Percentiles rank a stretch among this genome's conserved stretches.
Evolutionary conservation across 2,113 vertebrate species (phyloP).

Genomic region (Leptodactylus fuscus): DNA sequence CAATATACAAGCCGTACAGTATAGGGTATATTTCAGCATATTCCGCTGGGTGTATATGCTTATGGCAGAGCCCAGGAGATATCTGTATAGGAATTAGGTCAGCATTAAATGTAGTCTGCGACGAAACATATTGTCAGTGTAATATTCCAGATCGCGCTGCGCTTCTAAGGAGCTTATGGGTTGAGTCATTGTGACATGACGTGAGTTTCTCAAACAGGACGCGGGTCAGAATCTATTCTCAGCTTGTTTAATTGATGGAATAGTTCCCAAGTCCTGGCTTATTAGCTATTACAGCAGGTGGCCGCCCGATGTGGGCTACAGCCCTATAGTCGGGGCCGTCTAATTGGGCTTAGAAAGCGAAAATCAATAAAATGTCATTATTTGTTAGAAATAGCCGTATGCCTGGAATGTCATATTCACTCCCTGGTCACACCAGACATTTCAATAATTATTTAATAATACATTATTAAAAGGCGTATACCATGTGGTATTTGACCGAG

Average conservation of each 20-base stretch:
- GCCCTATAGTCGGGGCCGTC: background rate
- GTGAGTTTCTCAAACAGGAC: background rate
- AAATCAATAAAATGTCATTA: background rate
- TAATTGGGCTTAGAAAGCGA: constrained; percentile 4
- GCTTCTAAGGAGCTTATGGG: background rate
- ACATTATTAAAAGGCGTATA: no score
- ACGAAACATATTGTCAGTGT: background rate
- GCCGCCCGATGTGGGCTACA: constrained; percentile 16
- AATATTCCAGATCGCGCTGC: background rate
- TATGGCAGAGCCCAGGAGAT: background rate
- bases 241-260: constrained; percentile 31
- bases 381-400: background rate
- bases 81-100: background rate
- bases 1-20: background rate
- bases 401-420: background rate
- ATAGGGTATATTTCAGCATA: background rate
- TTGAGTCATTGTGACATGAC: constrained; percentile 4
- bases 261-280: background rate
- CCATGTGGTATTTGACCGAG: no score
- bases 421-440: background rate
- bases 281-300: constrained; percentile 42
- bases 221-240: constrained; percentile 37
- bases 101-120: background rate
- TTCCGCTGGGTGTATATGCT: background rate
- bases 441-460: no score